phyloP scores from a whole-genome alignment of 1,140 invertebrate species.

The Epicauta chinensis region DNA sequence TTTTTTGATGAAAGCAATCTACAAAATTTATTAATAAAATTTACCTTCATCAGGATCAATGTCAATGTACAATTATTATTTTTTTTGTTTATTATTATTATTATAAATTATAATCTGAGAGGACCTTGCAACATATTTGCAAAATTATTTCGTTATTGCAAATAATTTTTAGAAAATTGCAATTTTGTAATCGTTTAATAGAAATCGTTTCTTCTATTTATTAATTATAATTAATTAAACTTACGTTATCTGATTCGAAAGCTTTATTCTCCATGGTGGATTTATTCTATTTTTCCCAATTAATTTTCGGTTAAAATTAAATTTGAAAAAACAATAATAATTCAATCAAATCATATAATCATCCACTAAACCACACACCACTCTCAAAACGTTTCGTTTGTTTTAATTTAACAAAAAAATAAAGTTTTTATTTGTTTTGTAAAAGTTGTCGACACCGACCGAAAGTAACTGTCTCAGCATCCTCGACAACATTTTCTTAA shows the following conservation, averaged over 20 bases:
- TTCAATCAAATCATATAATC: conserved; percentile 31
- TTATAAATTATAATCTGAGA: conserved; percentile 5
- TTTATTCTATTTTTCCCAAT: conserved; percentile 1
- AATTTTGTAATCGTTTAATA: neutral
- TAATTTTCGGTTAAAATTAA: neutral
- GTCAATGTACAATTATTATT: conserved; percentile 15
- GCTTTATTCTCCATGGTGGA: conserved; percentile 32
- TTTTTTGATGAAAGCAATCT: too few relatives aligned
- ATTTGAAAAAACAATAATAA: conserved; percentile 16
- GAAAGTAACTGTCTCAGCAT: conserved; percentile 17
- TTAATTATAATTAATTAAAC: conserved; percentile 10
- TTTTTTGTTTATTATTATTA: neutral
- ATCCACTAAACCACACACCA: conserved; percentile 37
- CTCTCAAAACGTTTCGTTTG: conserved; percentile 21
- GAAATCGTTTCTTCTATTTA: neutral
- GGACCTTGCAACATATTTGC: too few relatives aligned
- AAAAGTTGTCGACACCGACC: conserved; percentile 4
- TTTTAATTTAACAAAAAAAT: too few relatives aligned
- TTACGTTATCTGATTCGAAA: conserved; percentile 38
- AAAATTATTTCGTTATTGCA: neutral
- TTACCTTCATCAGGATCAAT: conserved; percentile 13
- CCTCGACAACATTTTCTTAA: conserved; percentile 24
- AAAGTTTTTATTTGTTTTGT: neutral
- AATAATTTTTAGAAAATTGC: neutral
- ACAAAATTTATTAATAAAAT: neutral